phyloP scores from a whole-genome alignment of 2,113 vertebrate genomes.

The Cynoglossus semilaevis region DNA sequence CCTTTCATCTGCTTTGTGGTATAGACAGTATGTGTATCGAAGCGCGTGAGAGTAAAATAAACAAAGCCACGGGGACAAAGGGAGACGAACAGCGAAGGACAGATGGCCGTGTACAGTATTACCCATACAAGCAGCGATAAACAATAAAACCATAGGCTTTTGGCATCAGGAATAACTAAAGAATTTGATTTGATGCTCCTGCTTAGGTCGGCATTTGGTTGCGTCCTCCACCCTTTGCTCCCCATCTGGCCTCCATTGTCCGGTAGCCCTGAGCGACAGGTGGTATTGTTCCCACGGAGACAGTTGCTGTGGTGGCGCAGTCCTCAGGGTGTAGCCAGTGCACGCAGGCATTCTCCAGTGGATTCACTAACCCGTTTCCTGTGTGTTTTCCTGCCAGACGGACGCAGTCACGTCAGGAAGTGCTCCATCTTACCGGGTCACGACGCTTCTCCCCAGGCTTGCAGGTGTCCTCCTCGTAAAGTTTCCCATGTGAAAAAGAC shows the following conservation, averaged over 20 bases:
- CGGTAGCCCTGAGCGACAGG: slow-evolving; percentile 54
- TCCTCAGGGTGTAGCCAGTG: slow-evolving; percentile 53
- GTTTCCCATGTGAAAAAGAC: slow-evolving; percentile 41
- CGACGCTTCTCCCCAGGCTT: slow-evolving; percentile 9
- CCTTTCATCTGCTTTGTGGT: not conserved
- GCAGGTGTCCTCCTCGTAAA: slow-evolving; percentile 45
- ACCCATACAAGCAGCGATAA: slow-evolving; percentile 21
- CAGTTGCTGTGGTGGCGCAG: slow-evolving; percentile 65
- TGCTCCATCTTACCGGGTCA: slow-evolving; percentile 33
- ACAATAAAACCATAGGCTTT: slow-evolving; percentile 49
- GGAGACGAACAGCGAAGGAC: slow-evolving; percentile 12
- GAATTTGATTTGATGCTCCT: slow-evolving; percentile 46
- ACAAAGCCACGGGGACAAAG: slow-evolving; percentile 7
- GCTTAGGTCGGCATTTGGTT: slow-evolving; percentile 38
- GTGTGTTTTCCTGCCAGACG: slow-evolving; percentile 47
- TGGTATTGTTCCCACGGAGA: slow-evolving; percentile 68
- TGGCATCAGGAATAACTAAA: slow-evolving; percentile 43
- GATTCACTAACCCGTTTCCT: slow-evolving; percentile 44
- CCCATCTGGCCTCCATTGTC: slow-evolving; percentile 66
- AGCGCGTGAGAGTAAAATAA: slow-evolving; percentile 7
- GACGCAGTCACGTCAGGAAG: slow-evolving; percentile 47
- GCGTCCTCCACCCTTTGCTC: slow-evolving; percentile 60
- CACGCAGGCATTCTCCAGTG: slow-evolving; percentile 20
- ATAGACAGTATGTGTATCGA: slow-evolving; percentile 6
- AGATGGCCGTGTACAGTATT: slow-evolving; percentile 42